Evolutionary conservation across 2,797 vertebrate genomes (phyloP).

Genomic region (Gambelia wislizenii): DNA sequence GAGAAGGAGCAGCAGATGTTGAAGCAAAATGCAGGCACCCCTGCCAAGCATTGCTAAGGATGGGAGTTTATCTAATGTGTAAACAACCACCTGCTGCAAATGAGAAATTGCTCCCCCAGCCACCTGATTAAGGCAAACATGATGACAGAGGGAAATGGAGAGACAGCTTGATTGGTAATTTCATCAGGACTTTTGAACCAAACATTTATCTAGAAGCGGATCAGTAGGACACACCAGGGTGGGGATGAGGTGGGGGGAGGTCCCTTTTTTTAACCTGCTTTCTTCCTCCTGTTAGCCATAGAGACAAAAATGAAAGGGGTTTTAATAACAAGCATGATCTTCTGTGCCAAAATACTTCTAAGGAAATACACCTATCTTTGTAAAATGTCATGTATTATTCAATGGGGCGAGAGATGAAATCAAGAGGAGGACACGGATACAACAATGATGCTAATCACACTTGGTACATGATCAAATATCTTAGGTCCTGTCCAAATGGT

Average conservation of each 20-base stretch:
- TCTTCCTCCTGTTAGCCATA: conserved; percentile 41
- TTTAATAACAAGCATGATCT: conserved; percentile 68
- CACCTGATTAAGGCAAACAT: conserved; percentile 76
- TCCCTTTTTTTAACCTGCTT: neutral
- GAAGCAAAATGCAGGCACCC: conserved; percentile 71
- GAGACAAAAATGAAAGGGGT: conserved; percentile 69
- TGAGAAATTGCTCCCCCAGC: conserved; percentile 73
- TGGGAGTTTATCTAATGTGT: conserved; percentile 72
- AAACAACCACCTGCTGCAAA: conserved; percentile 74
- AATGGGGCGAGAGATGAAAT: neutral
- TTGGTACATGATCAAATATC: neutral
- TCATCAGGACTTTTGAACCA: conserved; percentile 68
- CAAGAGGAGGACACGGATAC: neutral
- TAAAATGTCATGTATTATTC: neutral
- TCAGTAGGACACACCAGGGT: conserved; percentile 50
- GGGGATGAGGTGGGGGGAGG: neutral
- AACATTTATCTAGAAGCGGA: conserved; percentile 66
- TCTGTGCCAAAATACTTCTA: conserved; percentile 57
- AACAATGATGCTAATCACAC: neutral
- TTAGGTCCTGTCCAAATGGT: no score
- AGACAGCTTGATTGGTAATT: conserved; percentile 69
- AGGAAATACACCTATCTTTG: neutral
- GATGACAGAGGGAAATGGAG: conserved; percentile 52
- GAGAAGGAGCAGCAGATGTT: conserved; percentile 67
- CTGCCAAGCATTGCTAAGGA: conserved; percentile 65